Base-by-base conservation (phyloP, 2,888 invertebrate genomes). In the Autographa gamma region DNA sequence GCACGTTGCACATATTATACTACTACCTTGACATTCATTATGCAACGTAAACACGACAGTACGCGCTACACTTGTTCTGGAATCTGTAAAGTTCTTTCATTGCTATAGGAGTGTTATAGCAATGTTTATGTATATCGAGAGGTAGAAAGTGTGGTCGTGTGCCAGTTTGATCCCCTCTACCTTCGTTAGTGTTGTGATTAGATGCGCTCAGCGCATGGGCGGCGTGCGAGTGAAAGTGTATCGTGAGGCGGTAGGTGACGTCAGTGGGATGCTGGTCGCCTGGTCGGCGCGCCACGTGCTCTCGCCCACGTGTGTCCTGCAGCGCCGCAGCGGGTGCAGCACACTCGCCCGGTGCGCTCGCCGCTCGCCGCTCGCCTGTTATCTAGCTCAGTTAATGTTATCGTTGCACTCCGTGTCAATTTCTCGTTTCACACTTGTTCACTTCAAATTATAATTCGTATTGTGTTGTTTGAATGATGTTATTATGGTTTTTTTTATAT, bases 361-460 rank as follows among this genome's bases (percentile, higher is more conserved):
- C 48, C n/a, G 16, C 16, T 5, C 41, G 41, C 14, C 14, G 48
- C 7, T 48, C n/a, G 16, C 14, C 4, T 7, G n/a, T 48, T 48
- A 48, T 48, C 48, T 48, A n/a, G 48, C 14, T 43, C n/a, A n/a
- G 14, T 48, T 6, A 48, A 48, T 48, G 48, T 48, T 48, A 48
- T 48, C 48, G n/a, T 48, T 48, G 48, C 48, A 25, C 54, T 56
- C 25, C 25, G 54, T 56, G 54, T 13, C 54, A 56, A 19, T 56
- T 56, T 56, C 54, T 56, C 54, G 54, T 56, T 56, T 56, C 54
- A 56, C 54, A 56, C 19, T 19, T 19, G 54, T 56, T 19, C 25
- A 19, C 54, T 56, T 4, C 16, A 43, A 43, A 48, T n/a, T 48
- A 48, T 48, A 16, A 48, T 38, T n/a, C 4, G n/a, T n/a, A n/a